Base-by-base conservation (phyloP, 2,888 invertebrate genomes). In the Ochlodes sylvanus region DNA sequence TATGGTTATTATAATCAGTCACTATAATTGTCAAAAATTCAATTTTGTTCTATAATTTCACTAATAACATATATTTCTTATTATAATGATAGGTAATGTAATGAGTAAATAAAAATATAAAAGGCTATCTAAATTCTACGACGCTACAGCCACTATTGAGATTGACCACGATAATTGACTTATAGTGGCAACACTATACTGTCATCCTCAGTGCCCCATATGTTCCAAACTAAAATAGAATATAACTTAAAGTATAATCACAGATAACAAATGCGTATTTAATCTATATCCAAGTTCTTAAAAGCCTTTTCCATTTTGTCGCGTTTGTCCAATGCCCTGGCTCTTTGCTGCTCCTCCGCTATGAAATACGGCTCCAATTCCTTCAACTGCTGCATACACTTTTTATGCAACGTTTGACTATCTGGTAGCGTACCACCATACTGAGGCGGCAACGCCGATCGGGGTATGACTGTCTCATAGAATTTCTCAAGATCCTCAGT, bases 251-350 rank as follows among this genome's bases (percentile, higher is more conserved):
- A 44, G 19, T 42, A 19, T 14, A 44, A 58, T 34, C 47, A 34
- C 15, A 34, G 52, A 55, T 15, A 55, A 42, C 32, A 50, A 58
- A 50, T 47, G 34, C 52, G 7, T 15, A 12, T 19, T 54, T 89
- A 96, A 89, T 96, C 96, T 71, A 96, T 95, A 56, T 96, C 95
- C 42, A 96, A 82, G 77, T 95, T 96, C 76, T 96, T 96, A 77
- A 96, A 96, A 7, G 95, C 95, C 50, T 95, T 95, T 73, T 96
- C 96, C 71, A 96, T 92, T 52, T 90, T 90, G 7, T 90, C 90
- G 7, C 87, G 71, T 62, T 92, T 92, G 72, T 92, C 92, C 27
- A 90, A 71, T 1, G 90, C 92, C 0, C 81, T 81, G 62, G 86
- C 75, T 58, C 93, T 82, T 76, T 93, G 93, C 27, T 85, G 87